Evolutionary conservation across 2,113 vertebrate species (phyloP), one percentile per base, ranked within the genome.

Genomic region (Cololabis saira): DNA sequence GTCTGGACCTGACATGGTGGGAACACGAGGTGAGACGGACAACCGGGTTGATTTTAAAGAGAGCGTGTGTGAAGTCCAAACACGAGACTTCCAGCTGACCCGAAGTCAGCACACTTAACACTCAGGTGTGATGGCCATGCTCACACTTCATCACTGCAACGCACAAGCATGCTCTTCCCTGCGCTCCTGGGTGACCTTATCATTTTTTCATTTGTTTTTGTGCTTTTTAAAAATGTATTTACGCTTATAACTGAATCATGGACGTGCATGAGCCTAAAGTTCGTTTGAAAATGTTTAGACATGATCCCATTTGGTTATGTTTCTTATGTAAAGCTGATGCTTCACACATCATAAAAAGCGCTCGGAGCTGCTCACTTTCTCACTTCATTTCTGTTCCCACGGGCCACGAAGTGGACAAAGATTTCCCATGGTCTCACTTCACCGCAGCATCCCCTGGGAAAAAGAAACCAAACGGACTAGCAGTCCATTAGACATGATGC

Each of bases 351-450:
- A 79, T 87, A 90, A 91, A 88, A 72, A 16, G 56, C 44, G 13
- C 43, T 12, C 11, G 1, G 4, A 65, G 70, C 60, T 74, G 79
- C 60, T 54, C 72, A 14, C 19, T 78, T 87, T 87, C 80, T 89
- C 90, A 90, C 90, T 79, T 87, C 51, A 42, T 11, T 11, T 73
- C 71, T 42, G 76, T 91, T 91, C 86, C 86, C 90, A 90, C 81
- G 83, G 80, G 69, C 86, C 90, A 90, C 81, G 83, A 82, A 69
- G 13, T 16, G 37, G 71, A 67, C 17, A 19, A 17, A 12, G 0
- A 5, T 41, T 90, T 90, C 86, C 87, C 90, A 87, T 19, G 16
- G 59, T 53, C 76, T 83, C 86, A 86, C 81, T 59, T 80, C 56
- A 33, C n/a, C 24, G 1, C 19, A 14, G 63, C 21, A n/a, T 27